Conservation (phyloP, 2,113 vertebrate species). For the Oncorhynchus kisutch region DNA sequence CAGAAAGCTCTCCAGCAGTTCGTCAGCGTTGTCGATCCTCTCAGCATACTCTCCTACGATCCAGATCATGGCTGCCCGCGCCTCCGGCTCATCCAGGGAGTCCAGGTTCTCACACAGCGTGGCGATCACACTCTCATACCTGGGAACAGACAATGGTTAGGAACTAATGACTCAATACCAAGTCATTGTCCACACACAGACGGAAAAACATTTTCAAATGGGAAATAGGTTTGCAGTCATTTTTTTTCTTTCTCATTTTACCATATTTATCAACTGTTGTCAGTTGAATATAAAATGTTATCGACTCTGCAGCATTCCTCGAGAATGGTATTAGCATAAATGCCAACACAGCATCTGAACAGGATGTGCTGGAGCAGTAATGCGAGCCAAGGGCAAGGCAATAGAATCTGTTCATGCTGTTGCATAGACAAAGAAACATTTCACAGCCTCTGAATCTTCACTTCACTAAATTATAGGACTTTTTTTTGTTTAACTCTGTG, state of each 20-base stretch:
- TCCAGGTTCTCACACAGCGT: slow-evolving; percentile 96
- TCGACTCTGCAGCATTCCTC: no score
- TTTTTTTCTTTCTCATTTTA: no score
- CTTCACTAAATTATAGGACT: neutral
- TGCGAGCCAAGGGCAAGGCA: neutral
- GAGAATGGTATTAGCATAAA: neutral
- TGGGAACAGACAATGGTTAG: slow-evolving; percentile 48
- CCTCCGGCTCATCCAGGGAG: slow-evolving; percentile 94
- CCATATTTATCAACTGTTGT: neutral
- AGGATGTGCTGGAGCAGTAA: neutral
- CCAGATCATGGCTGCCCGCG: slow-evolving; percentile 96
- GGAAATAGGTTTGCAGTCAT: neutral
- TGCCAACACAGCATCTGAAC: neutral
- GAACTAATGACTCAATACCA: neutral
- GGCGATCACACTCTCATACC: slow-evolving; percentile 95
- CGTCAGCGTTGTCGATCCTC: slow-evolving; percentile 92
- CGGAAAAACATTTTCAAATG: neutral
- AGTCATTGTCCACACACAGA: neutral
- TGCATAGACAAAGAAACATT: neutral
- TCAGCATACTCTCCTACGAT: slow-evolving; percentile 95
- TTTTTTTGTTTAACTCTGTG: neutral
- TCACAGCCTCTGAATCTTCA: neutral
- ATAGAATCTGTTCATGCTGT: neutral
- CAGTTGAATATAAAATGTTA: neutral
- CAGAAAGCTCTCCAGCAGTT: slow-evolving; percentile 94